Evolutionary conservation across 2,113 vertebrate genomes (phyloP), one percentile per base, ranked within the genome.

Genomic region (Pithys albifrons): DNA sequence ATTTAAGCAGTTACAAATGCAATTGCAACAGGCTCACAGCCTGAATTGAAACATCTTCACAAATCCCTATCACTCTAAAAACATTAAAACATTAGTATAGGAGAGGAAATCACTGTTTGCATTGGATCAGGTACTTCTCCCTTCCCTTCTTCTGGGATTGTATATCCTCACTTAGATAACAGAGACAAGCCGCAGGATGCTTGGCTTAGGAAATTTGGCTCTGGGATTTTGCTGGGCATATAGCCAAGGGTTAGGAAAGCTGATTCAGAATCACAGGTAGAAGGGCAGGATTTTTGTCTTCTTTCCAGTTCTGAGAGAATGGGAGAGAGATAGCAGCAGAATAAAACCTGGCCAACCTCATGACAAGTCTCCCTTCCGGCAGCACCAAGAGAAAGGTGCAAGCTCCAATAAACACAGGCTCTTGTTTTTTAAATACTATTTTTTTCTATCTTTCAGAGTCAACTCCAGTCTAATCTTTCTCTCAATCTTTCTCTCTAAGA

Each of bases 51-150:
- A 12, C n/a, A 19, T 54, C 43, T 77, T 54, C 70, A 69, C 41
- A 86, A 84, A 82, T 65, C 66, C 43, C 58, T 20, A 0, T 65
- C 2, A 2, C 49, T 89, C 67, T 75, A 27, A 75, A 83, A 58
- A 33, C 39, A 59, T 76, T 78, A 80, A 96, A 92, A 78, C 67
- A 71, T 62, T 37, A 64, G 8, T 11, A 22, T 12, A 55, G 25
- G 75, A 79, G 61, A 93, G 59, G 67, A 93, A 96, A 88, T 54
- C 24, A 22, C 54, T 93, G 62, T 93, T 96, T 90, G 54, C 46
- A 29, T 73, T 95, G 72, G 64, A 88, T 23, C 55, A 66, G 73
- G 46, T 61, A 35, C 51, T 89, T 89, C 61, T 83, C 57, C 49
- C 51, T 96, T 93, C 64, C 74, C 59, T 62, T 82, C 41, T 95